Base-by-base conservation (phyloP, 2,888 invertebrate genomes). In the Campoletis raptor region DNA sequence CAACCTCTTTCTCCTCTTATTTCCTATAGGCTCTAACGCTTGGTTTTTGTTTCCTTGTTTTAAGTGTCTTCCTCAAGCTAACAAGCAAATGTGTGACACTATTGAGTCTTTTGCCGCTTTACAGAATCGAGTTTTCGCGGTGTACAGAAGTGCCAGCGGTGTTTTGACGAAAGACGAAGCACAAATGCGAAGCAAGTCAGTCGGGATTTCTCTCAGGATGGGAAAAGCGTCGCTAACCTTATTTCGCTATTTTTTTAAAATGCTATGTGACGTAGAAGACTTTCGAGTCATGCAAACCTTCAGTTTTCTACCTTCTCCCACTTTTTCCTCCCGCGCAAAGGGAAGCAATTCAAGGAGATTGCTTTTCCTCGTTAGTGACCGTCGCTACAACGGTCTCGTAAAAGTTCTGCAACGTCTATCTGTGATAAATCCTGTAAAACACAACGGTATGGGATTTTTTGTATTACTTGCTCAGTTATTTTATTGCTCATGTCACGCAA, bases 41-140 rank as follows among this genome's bases (percentile, higher is more conserved):
- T 48, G 36, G n/a, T 66, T 70, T 21, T 61, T 37, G 54, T 64
- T 67, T 40, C 45, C 37, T 18, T 21, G 1, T 36, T 42, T 10
- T 66, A 70, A 85, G 78, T 78, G 78, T 57, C 76, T 83, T 83
- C 81, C 81, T 79, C 73, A 64, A 69, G 81, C 76, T 88, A 86
- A 88, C 79, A 83, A 88, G 79, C 40, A 48, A 57, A 48, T 54
- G 80, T 45, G 81, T 61, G 74, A 69, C 73, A 18, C 72, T 78
- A 57, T 78, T 45, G 40, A 67, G 76, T 76, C 69, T 72, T 48
- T 40, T n/a, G n/a, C 21, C 57, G 37, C 57, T 42, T 5, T 21
- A 24, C 30, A 21, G 72, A 82, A 82, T 81, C 73, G 40, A 82
- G 54, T 66, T 74, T 57, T 72, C 48, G 66, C 73, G 64, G 36